phyloP scores from a whole-genome alignment of 2,797 vertebrate genomes.

The Mus caroli region DNA sequence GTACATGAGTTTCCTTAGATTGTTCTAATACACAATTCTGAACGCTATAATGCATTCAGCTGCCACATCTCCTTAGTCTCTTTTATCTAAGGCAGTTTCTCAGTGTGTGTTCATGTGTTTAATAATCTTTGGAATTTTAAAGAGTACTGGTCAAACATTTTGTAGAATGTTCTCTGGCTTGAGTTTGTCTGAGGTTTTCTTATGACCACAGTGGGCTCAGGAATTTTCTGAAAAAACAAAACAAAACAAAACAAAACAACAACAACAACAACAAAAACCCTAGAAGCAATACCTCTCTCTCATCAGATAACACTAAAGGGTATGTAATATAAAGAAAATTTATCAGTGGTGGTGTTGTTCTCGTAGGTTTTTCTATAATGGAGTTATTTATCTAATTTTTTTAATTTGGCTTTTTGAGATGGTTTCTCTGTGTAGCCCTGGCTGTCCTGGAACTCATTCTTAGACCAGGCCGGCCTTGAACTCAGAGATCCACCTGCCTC shows the following conservation, averaged over 20 bases:
- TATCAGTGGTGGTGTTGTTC: not conserved
- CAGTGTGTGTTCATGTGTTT: not conserved
- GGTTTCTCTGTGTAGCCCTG: not conserved
- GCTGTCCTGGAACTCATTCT: not conserved
- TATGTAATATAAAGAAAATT: not conserved
- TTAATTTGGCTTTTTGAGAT: not conserved
- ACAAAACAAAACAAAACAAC: too few relatives aligned
- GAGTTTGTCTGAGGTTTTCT: slow-evolving; percentile 47
- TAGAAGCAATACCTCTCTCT: not conserved
- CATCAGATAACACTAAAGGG: not conserved
- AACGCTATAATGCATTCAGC: not conserved
- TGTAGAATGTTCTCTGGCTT: not conserved
- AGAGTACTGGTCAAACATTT: not conserved
- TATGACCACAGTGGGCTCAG: not conserved
- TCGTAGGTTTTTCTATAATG: not conserved
- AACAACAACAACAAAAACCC: not conserved
- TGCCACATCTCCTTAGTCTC: not conserved
- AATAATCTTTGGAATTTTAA: not conserved
- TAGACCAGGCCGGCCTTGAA: not conserved
- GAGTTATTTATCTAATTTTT: too few relatives aligned
- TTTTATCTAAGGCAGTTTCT: slow-evolving; percentile 24
- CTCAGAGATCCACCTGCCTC: not conserved
- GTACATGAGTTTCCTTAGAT: not conserved
- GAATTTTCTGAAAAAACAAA: slow-evolving; percentile 22
- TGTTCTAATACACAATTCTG: not conserved